Evolutionary conservation across 2,797 vertebrate genomes (phyloP).

Genomic region (Sparus aurata): DNA sequence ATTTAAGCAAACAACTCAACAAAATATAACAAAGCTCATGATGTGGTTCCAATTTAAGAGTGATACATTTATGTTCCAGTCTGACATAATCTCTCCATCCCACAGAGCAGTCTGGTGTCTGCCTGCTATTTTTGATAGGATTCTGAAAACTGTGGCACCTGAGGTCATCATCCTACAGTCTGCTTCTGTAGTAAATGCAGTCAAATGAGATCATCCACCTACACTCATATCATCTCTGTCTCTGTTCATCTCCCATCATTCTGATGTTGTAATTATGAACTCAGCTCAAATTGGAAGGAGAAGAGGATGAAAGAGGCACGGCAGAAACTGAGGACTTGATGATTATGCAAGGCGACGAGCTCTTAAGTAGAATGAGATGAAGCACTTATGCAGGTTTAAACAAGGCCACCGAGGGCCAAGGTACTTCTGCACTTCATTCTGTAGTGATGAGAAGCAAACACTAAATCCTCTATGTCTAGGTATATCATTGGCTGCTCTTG

Average conservation of each 20-base stretch:
- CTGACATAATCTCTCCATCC: background rate
- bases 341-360: conserved; percentile 34
- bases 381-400: conserved; percentile 25
- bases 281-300: conserved; percentile 41
- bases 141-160: background rate
- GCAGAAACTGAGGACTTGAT: conserved; percentile 22
- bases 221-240: conserved; percentile 17
- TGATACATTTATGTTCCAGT: background rate
- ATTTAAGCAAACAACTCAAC: too few relatives aligned
- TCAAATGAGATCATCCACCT: conserved; percentile 31
- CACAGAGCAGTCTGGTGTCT: background rate
- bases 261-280: conserved; percentile 46
- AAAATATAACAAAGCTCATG: too few relatives aligned
- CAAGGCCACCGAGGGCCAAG: background rate
- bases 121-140: background rate
- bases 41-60: background rate
- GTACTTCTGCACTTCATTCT: background rate
- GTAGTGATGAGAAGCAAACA: background rate
- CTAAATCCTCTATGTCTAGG: background rate
- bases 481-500: background rate
- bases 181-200: background rate
- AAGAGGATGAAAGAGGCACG: conserved; percentile 37
- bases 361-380: conserved; percentile 34
- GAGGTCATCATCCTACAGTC: conserved; percentile 3
- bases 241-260: conserved; percentile 21